Percentiles rank a stretch among this genome's conserved stretches.
These are phyloP conservation scores for Colinus virginianus DNA, from an alignment of 2,113 vertebrate genomes.

Conservation along the genomic window DNA sequence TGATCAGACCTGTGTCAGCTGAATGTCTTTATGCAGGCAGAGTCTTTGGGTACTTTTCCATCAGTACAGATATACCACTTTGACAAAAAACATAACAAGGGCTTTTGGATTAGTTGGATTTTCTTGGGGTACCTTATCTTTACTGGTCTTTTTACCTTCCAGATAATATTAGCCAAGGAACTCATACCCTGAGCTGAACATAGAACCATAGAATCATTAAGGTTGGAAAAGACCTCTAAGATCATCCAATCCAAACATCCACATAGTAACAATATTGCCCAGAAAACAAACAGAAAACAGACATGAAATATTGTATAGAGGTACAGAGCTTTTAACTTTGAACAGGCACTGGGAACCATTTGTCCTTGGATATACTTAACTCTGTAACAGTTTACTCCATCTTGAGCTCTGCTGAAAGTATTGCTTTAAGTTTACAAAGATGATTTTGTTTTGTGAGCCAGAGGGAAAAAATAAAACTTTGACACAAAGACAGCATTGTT, in stretches of 20 bases:
- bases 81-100: neutral
- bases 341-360: neutral
- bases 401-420: neutral
- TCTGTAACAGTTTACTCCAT: neutral
- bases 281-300: too few species aligned
- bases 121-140: neutral
- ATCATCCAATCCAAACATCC: too few species aligned
- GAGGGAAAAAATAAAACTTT: neutral
- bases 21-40: neutral
- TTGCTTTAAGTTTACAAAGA: slow-evolving; percentile 16
- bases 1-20: neutral
- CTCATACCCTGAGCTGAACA: neutral
- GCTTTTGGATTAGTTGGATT: neutral
- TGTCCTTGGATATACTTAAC: neutral
- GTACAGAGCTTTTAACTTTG: neutral
- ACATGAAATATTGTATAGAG: neutral
- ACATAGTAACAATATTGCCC: too few species aligned
- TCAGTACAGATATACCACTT: neutral
- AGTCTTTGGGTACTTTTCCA: neutral
- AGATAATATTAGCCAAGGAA: neutral
- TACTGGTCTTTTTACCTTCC: neutral
- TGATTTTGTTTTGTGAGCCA: slow-evolving; percentile 51
- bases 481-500: neutral
- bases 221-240: too few species aligned
- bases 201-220: too few species aligned